Evolutionary conservation across 2,797 vertebrate species (phyloP).

Genomic region (Meriones psammophilus): DNA sequence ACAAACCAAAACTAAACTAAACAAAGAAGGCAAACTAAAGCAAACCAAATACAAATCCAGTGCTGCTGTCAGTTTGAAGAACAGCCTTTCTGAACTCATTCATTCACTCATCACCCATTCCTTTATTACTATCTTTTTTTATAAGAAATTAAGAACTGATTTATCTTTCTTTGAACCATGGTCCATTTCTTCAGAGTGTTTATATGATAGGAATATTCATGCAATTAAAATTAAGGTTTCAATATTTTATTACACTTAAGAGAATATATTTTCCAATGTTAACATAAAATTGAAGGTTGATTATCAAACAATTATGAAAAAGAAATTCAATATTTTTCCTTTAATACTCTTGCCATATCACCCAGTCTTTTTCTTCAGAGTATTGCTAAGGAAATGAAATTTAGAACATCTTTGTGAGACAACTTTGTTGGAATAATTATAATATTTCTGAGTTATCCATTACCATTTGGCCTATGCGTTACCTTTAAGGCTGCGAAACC

Average conservation of each 20-base stretch:
- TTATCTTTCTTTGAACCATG: neutral
- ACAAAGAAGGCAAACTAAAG: constrained; percentile 2
- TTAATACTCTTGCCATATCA: neutral
- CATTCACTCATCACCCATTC: neutral
- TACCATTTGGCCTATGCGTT: neutral
- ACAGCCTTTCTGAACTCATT: neutral
- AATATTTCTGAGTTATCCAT: constrained; percentile 41
- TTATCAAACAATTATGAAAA: constrained; percentile 10
- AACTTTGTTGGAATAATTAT: constrained; percentile 32
- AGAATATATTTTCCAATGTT: constrained; percentile 19
- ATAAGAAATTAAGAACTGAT: neutral
- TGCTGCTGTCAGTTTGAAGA: neutral
- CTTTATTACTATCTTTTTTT: neutral
- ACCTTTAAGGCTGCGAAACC: neutral
- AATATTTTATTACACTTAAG: constrained; percentile 17
- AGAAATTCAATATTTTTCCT: constrained; percentile 35
- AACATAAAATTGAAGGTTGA: constrained; percentile 38
- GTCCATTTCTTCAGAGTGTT: neutral
- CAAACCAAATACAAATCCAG: neutral
- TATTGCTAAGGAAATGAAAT: constrained; percentile 21
- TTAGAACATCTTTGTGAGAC: constrained; percentile 20
- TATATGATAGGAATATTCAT: constrained; percentile 23
- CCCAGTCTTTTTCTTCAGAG: neutral
- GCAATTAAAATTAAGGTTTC: constrained; percentile 17
- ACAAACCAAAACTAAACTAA: constrained; percentile 1